Evolutionary conservation across 2,797 vertebrate genomes (phyloP).

Genomic region (Heterohyrax brucei): DNA sequence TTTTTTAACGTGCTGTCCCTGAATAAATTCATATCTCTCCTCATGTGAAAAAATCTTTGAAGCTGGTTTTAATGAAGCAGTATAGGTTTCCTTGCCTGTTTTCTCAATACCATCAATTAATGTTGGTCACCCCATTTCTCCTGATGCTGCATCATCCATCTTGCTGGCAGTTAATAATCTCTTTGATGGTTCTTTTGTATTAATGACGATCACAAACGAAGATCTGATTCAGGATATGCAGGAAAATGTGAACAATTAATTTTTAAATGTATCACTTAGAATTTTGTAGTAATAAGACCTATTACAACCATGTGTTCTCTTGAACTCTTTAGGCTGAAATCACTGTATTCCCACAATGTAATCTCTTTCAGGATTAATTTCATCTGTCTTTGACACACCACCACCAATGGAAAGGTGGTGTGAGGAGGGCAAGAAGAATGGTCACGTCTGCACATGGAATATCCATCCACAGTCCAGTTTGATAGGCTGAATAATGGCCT

Average conservation of each 20-base stretch:
- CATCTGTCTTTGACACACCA: neutral
- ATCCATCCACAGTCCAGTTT: no score
- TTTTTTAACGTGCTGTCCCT: neutral
- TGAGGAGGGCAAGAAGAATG: neutral
- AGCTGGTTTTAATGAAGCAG: neutral
- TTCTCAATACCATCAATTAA: neutral
- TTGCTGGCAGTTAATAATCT: no score
- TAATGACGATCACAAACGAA: neutral
- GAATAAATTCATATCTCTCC: neutral
- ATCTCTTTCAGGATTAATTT: neutral
- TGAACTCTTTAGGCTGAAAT: neutral
- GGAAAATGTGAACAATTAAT: neutral
- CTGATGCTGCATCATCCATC: accelerated
- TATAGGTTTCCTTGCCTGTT: neutral
- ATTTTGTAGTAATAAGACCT: neutral
- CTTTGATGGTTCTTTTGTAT: neutral
- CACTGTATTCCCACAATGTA: neutral
- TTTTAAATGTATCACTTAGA: neutral
- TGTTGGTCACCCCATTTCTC: neutral
- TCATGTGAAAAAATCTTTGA: neutral
- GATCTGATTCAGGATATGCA: neutral
- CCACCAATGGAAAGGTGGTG: neutral
- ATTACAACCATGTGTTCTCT: neutral
- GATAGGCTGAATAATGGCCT: neutral
- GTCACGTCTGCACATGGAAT: no score